Evolutionary conservation across 2,113 vertebrate genomes (phyloP), one percentile per base, ranked within the genome.

Genomic region (Hypanus sabinus): DNA sequence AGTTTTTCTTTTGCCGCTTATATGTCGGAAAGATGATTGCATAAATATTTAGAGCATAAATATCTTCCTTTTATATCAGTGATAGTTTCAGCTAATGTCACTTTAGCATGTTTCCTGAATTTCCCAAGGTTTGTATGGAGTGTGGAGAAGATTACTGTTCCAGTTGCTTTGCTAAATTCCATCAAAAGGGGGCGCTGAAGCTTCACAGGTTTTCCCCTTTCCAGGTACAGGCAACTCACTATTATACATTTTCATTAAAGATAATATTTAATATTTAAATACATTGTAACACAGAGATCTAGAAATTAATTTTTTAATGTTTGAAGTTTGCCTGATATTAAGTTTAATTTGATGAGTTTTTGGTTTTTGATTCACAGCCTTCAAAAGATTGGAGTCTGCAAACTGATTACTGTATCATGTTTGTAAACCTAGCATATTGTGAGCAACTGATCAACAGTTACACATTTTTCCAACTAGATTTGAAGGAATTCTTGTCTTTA

Each of bases 171-270:
- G 95, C 96, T 94, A 98, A 94, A 95, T 97, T 98, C 88, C 97
- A 98, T 96, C 98, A 98, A 96, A 98, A 97, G 97, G 98, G 98
- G 96, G 97, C 98, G 97, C 96, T 98, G 60, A 98, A 97, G 95
- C 96, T 97, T 96, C 98, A 98, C 94, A 97, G 96, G 95, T 97
- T 96, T 94, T 96, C 97, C 90, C 96, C 97, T 71, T 83, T 97
- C 94, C 96, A 98, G 97, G 98, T 98, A 96, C 93, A 95, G 88
- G 18, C 79, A 93, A 68, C 55, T 68, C 9, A 14, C 27, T 88
- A 22, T 57, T 76, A 36, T 22, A 87, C 57, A 46, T 33, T 90
- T 90, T 65, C n/a, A n/a, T 55, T 73, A 75, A 24, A 46, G 33
- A 3, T 70, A 38, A 12, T 94, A 18, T 65, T 80, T 24, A 22